Evolutionary conservation across 2,888 invertebrate species (phyloP).

Genomic region (Baronia brevicornis): DNA sequence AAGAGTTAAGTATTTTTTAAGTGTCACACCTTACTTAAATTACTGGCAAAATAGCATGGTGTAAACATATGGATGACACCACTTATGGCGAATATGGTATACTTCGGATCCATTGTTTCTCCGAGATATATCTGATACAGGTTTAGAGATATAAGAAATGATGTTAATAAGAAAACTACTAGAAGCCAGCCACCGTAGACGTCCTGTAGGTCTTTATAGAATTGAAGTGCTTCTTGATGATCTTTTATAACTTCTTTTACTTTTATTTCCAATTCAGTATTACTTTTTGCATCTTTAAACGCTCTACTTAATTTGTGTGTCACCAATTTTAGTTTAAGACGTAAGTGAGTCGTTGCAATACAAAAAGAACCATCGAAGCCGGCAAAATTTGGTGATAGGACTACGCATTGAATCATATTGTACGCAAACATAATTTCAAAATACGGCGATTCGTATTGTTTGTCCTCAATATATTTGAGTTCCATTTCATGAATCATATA

Average conservation of each 20-base stretch:
- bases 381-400: constrained; percentile 38
- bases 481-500: constrained; percentile 55
- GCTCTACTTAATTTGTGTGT: constrained; percentile 34
- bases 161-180: constrained; percentile 39
- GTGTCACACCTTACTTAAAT: constrained; percentile 40
- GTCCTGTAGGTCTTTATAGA: constrained; percentile 37
- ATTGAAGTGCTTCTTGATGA: constrained; percentile 43
- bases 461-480: constrained; percentile 38
- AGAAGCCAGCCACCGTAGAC: constrained; percentile 51
- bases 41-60: constrained; percentile 47
- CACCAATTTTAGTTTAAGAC: constrained; percentile 47
- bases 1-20: not conserved
- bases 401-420: constrained; percentile 34
- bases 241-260: constrained; percentile 38
- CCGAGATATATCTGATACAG: constrained; percentile 42
- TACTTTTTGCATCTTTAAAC: constrained; percentile 30
- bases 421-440: constrained; percentile 47
- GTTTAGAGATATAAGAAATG: constrained; percentile 45
- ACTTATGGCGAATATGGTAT: constrained; percentile 37
- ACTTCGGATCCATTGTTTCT: constrained; percentile 38
- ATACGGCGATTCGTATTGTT: constrained; percentile 46
- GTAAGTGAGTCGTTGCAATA: constrained; percentile 46
- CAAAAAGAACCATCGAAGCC: constrained; percentile 56
- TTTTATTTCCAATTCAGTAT: constrained; percentile 28
- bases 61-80: constrained; percentile 43